phyloP scores from a whole-genome alignment of 2,797 vertebrate genomes.

The Novumbra hubbsi region DNA sequence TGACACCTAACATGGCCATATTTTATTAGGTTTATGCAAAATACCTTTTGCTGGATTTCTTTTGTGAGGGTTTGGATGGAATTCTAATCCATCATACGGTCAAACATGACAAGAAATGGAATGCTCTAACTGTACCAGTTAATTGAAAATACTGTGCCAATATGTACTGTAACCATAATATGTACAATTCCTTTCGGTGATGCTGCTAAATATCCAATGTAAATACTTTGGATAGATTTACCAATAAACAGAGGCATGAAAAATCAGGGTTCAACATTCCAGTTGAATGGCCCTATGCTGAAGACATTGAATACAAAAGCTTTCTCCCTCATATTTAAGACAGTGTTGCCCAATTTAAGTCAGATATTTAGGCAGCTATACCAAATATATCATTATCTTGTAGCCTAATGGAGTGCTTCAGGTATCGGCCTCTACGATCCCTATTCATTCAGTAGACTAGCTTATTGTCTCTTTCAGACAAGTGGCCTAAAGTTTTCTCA shows the following conservation, averaged over 20 bases:
- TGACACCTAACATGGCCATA: neutral
- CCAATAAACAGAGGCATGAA: constrained; percentile 25
- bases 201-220: neutral
- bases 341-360: too few relatives aligned
- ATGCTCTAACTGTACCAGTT: neutral
- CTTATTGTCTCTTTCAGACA: too few relatives aligned
- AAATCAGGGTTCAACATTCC: too few relatives aligned
- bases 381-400: too few relatives aligned
- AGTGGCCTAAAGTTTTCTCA: too few relatives aligned
- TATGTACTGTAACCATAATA: neutral
- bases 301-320: too few relatives aligned
- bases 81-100: neutral
- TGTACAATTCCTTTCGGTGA: neutral
- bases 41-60: neutral
- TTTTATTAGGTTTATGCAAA: neutral
- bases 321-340: too few relatives aligned
- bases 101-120: neutral
- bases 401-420: too few relatives aligned
- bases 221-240: constrained; percentile 16
- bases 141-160: neutral
- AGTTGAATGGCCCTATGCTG: too few relatives aligned
- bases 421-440: too few relatives aligned
- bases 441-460: too few relatives aligned
- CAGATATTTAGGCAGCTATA: too few relatives aligned
- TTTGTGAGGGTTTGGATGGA: neutral